Base-by-base conservation (phyloP, 1,140 invertebrate species). In the Caenorhabditis tropicalis region DNA sequence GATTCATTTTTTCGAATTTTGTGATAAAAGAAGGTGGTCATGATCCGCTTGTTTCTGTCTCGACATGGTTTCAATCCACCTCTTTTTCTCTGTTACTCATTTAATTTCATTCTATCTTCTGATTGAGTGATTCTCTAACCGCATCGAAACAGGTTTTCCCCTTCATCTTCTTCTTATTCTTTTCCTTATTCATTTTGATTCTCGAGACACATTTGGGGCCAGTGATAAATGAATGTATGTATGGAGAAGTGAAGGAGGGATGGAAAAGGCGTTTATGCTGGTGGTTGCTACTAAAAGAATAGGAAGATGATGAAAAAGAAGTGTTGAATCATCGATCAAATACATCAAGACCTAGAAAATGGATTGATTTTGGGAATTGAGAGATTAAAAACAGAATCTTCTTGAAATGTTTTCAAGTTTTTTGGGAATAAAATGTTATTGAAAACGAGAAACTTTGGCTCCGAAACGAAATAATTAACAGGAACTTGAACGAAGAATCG, bases 161-260 rank as follows among this genome's bases (percentile, higher is more conserved):
- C 31, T 36, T 65, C 15, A 33, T 36, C 31, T n/a, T 36, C 58
- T 2, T 65, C n/a, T n/a, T n/a, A n/a, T n/a, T n/a, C 56, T 36
- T 65, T 39, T 65, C 58, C 58, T 65, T 65, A 33, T 74, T 74
- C 65, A 74, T 74, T 74, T 74, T 74, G 65, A 74, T 74, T 74
- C 65, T 74, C 65, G 65, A 74, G 65, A 74, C 65, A 74, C 65
- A 74, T 74, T 74, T 74, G 33, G 36, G 65, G 65, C 65, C 65
- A 74, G 36, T 43, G 65, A 74, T 74, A 74, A 74, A 74, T 70
- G 60, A 19, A 70, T 74, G 65, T 43, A 24, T 74, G 19, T 3
- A 10, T 29, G 36, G 65, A 19, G 36, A 46, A 2, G 10, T 43
- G 16, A 29, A 24, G 12, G 58, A 36, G 9, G 31, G 12, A 15